Evolutionary conservation across 1,140 invertebrate species (phyloP), one percentile per base, ranked within the genome.

Genomic region (Drosophila kurseongensis): DNA sequence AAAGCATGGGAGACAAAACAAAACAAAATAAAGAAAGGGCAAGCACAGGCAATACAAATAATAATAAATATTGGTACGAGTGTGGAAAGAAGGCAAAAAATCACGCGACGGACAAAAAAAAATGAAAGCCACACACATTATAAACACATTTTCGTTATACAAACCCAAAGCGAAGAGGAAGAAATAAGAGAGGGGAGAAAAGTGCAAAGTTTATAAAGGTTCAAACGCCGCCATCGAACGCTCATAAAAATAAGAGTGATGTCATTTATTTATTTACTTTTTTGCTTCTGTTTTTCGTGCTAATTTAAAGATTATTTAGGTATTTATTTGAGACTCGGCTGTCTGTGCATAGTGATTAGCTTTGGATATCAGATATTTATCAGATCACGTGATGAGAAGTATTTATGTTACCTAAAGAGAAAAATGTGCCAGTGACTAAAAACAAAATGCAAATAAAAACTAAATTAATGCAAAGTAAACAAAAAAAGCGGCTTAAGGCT

Each of bases 191-290:
- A 42, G 47, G 41, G 12, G 41, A 65, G 48, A 68, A 61, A 62
- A 75, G 79, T 86, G 76, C 84, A 84, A 89, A 88, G 84, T 88
- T 88, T 84, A 89, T 89, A 80, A 36, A 80, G 79, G 84, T 89
- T 88, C 84, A 89, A 74, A 50, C 55, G 27, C 45, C 57, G 44
- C 27, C 35, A 41, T 18, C 44, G 36, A 27, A 42, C 32, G 16
- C 63, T 55, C 48, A 32, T 50, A 61, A 74, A 65, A 81, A 68
- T 47, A 82, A 66, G 47, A 62, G 76, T 86, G 83, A 86, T 78
- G 83, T 86, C 83, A 88, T 69, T 75, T 75, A 60, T 35, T 80
- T 80, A 55, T 63, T 80, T 61, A 42, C 68, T 78, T 44, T 38
- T 63, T 60, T 23, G 8, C 14, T 9, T 51, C 41, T 47, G 55